Conservation (phyloP, 2,888 invertebrate genomes). For the Eledone cirrhosa region DNA sequence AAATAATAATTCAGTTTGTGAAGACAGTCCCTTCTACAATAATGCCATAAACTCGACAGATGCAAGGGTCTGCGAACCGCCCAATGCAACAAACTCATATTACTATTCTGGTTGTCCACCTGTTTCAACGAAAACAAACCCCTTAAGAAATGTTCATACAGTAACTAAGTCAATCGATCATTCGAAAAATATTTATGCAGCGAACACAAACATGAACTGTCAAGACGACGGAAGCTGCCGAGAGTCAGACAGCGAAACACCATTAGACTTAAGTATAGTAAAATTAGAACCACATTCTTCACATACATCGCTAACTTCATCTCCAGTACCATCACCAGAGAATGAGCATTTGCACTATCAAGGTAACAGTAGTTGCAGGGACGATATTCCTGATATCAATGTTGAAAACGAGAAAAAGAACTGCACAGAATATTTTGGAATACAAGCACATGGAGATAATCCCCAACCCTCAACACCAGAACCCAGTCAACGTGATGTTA, state of each 20-base stretch:
- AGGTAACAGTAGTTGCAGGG: no score
- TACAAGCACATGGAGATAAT: no score
- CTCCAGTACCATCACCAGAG: background rate
- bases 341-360: no score
- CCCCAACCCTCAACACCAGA: no score
- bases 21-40: background rate
- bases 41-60: background rate
- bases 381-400: no score
- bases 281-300: slow-evolving; percentile 8
- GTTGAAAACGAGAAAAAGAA: no score
- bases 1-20: background rate
- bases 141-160: background rate
- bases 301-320: background rate
- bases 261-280: slow-evolving; percentile 5
- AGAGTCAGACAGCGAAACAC: background rate
- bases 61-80: background rate
- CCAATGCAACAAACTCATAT: background rate
- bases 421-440: no score
- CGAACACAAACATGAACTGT: background rate
- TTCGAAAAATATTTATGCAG: background rate
- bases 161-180: background rate
- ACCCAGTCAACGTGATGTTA: no score
- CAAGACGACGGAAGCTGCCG: background rate
- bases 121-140: background rate
- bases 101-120: background rate